These are phyloP conservation scores for Prionace glauca DNA, from an alignment of 2,797 vertebrate genomes.

Conservation along the genomic window DNA sequence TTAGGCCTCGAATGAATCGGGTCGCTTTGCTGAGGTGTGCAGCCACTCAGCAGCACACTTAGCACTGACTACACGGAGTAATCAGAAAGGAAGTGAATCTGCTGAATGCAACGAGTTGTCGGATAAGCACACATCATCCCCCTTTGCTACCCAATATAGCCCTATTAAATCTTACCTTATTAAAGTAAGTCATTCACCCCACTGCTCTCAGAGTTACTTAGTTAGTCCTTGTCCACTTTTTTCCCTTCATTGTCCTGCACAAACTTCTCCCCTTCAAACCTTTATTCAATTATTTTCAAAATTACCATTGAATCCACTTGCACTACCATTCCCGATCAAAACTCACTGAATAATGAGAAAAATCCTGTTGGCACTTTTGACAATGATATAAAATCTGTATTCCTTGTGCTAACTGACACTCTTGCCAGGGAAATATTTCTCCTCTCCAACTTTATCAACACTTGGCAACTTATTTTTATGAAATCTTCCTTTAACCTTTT, in stretches of 20 bases:
- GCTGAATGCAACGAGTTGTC: not conserved
- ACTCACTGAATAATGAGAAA: not conserved
- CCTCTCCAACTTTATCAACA: not conserved
- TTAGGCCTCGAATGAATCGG: not conserved
- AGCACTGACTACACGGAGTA: not conserved
- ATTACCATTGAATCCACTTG: not conserved
- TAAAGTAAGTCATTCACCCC: not conserved
- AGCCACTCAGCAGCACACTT: not conserved
- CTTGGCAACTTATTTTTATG: not conserved
- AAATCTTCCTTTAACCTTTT: not conserved
- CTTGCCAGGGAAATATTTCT: not conserved
- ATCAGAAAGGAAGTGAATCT: not conserved
- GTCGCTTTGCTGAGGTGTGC: not conserved
- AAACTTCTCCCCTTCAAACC: not conserved
- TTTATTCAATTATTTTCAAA: not conserved
- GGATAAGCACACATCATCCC: not conserved
- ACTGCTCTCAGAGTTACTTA: not conserved
- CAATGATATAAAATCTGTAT: not conserved
- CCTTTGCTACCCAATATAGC: not conserved
- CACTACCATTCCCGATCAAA: not conserved
- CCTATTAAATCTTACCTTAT: not conserved
- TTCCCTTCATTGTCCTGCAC: not conserved
- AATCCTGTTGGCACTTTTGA: not conserved
- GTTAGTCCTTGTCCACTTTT: not conserved
- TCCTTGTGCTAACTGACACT: not conserved